A percentile compares a stretch with the other conserved stretches of the same genome.
Evolutionary conservation across 2,888 invertebrate species (phyloP).

Genomic region (Didymodactylos carnosus): DNA sequence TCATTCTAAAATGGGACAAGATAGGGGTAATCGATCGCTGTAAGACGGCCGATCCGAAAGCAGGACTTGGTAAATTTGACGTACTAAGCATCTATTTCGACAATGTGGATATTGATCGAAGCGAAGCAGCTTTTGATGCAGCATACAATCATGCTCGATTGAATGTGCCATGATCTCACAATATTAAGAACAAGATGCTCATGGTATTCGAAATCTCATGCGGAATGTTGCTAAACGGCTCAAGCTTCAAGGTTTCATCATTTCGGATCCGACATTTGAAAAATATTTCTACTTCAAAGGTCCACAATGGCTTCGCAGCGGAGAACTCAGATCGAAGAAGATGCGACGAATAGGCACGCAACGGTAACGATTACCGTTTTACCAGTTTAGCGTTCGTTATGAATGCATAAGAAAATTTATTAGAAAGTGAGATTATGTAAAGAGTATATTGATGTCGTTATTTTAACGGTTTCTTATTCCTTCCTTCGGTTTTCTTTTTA

Average conservation of each 20-base stretch:
- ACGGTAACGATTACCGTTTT: no score
- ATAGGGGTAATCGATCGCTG: no score
- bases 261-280: not conserved
- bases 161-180: not conserved
- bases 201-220: not conserved
- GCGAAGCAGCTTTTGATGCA: not conserved
- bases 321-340: not conserved
- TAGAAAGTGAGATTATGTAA: no score
- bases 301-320: not conserved
- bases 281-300: not conserved
- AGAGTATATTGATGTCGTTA: no score
- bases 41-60: slow-evolving; percentile 42
- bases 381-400: no score
- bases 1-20: no score
- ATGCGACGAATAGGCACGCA: no score
- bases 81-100: slow-evolving; percentile 57
- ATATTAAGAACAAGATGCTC: not conserved
- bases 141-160: not conserved
- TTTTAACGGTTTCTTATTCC: no score
- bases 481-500: no score
- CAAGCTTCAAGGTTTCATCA: not conserved
- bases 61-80: slow-evolving; percentile 43
- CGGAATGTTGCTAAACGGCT: not conserved
- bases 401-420: no score
- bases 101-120: slow-evolving; percentile 41